Base-by-base conservation (phyloP, 1,140 invertebrate species). In the Tetramorium alpestre region DNA sequence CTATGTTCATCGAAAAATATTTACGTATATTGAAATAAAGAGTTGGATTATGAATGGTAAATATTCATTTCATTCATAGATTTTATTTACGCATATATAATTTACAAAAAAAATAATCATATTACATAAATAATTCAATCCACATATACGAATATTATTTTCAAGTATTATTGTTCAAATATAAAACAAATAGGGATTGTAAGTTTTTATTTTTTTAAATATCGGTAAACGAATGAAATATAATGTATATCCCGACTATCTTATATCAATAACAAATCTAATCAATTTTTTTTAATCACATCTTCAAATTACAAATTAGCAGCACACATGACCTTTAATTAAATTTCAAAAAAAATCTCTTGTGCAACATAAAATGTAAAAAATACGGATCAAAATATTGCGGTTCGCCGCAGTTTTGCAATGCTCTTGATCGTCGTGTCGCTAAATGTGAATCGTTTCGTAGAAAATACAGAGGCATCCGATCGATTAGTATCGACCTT, bases 11-110 rank as follows among this genome's bases (percentile, higher is more conserved):
- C 13, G 25, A n/a, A 47, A 84, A 84, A 75, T 73, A 75, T 84
- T 84, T 84, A 60, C 28, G 5, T 33, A 38, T 22, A 62, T 60
- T 75, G 13, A 62, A 84, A 64, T 84, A 47, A 73, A 73, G 25
- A 81, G 47, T 41, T 25, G 25, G 8, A 54, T 80, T 49, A 18
- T 65, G 13, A 6, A 81, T 41, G 22, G 4, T 1, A 58, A 28
- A 56, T 56, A 70, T 54, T 16, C 13, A 54, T 80, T 80, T 67
- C 60, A 80, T 51, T 81, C 64, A 81, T 25, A 56, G 3, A 8
- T 70, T 33, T 81, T 70, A 41, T 44, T 70, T 22, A 16, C 22
- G 10, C n/a, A 44, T 1, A 18, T 16, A 28, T 38, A 51, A 51
- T 22, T 38, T 67, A 44, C 8, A 49, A 18, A 25, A 28, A 22